Percentiles rank a stretch among this genome's conserved stretches.
Evolutionary conservation across 2,113 vertebrate genomes (phyloP).

Genomic region (Pteropus alecto): DNA sequence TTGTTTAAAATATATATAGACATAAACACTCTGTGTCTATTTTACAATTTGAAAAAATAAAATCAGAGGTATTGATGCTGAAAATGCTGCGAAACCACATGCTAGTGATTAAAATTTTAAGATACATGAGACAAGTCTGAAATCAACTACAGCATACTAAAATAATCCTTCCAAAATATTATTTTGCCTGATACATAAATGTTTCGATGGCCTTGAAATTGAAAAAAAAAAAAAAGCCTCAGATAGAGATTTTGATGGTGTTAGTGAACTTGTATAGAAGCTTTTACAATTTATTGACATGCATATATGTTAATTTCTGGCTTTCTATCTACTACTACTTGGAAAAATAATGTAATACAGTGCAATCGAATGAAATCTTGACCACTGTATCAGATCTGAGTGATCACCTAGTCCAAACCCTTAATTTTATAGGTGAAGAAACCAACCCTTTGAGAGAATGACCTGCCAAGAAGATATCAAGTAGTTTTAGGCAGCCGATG

Average conservation of each 20-base stretch:
- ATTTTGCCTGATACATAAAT: background rate
- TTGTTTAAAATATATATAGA: background rate
- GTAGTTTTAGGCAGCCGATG: background rate
- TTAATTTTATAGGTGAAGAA: constrained; percentile 18
- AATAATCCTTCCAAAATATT: background rate
- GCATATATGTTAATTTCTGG: background rate
- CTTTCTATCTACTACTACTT: background rate
- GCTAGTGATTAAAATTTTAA: background rate
- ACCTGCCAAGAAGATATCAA: background rate
- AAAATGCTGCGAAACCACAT: background rate
- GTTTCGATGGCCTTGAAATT: background rate
- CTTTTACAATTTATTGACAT: background rate
- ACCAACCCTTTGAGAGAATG: background rate
- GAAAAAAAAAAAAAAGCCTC: background rate
- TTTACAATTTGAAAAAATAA: constrained; percentile 36
- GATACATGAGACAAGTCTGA: background rate
- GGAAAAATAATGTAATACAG: background rate
- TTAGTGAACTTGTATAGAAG: background rate
- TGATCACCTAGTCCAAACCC: background rate
- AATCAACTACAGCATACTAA: background rate
- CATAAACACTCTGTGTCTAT: background rate
- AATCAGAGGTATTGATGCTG: background rate
- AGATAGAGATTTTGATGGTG: background rate
- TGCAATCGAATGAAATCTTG: background rate
- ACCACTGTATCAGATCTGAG: background rate